These are phyloP conservation scores for Leptodactylus fallax DNA, from an alignment of 2,797 vertebrate species.

Conservation along the genomic window DNA sequence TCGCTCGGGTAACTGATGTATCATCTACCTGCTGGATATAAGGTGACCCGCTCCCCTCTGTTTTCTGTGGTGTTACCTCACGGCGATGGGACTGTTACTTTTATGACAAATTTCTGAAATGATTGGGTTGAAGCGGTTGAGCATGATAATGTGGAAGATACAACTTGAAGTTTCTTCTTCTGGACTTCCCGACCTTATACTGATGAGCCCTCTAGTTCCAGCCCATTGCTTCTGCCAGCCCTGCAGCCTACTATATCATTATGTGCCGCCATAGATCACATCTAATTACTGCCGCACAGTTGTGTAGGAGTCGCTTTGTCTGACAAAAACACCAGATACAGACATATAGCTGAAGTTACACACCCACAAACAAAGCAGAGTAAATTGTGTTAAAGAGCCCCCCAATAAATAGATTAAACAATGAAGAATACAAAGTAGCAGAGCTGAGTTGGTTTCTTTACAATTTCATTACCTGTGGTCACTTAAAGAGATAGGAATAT, in stretches of 20 bases:
- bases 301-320: not conserved
- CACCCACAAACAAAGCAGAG: not conserved
- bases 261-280: not conserved
- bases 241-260: not conserved
- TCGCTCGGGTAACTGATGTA: slow-evolving; percentile 11
- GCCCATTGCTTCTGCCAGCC: not conserved
- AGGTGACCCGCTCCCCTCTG: slow-evolving; percentile 1
- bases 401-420: not conserved
- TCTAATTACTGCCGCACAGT: not conserved
- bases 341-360: not conserved
- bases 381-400: not conserved
- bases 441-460: not conserved
- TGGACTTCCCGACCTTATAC: not conserved
- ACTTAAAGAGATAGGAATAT: too few species aligned
- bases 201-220: not conserved
- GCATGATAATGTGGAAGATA: not conserved
- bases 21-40: not conserved
- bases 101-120: not conserved
- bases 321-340: not conserved
- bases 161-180: not conserved
- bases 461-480: too few species aligned
- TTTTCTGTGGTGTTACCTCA: not conserved
- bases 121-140: not conserved
- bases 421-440: not conserved
- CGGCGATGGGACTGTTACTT: not conserved